These are phyloP conservation scores for Morpho achilles DNA, from an alignment of 2,888 invertebrate species.

Conservation along the genomic window DNA sequence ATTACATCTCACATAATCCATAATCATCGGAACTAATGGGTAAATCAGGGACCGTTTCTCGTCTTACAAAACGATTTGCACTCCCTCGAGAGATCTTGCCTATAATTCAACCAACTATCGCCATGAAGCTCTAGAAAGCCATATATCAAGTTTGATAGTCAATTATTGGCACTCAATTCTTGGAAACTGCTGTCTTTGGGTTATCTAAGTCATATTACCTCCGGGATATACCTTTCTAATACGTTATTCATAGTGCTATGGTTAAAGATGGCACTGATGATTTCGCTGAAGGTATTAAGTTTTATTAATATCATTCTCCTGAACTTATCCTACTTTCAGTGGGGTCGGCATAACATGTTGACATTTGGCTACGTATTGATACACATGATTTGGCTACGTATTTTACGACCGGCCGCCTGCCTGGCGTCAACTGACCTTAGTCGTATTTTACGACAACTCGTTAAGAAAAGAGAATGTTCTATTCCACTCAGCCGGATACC, in stretches of 20 bases:
- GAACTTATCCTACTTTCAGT: too few relatives aligned
- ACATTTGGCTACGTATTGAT: too few relatives aligned
- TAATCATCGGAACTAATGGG: constrained; percentile 7
- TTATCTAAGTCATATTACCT: constrained; percentile 50
- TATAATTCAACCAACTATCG: constrained; percentile 70
- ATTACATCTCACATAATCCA: not conserved
- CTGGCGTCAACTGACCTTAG: too few relatives aligned
- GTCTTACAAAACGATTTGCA: constrained; percentile 43
- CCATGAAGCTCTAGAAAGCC: constrained; percentile 62
- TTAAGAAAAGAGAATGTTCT: too few relatives aligned
- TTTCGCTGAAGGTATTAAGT: too few relatives aligned
- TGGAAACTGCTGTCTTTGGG: constrained; percentile 56
- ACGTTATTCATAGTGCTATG: constrained; percentile 48
- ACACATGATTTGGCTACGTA: too few relatives aligned
- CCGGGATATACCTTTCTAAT: constrained; percentile 49
- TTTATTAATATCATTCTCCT: too few relatives aligned
- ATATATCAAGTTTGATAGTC: constrained; percentile 76
- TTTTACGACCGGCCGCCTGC: too few relatives aligned
- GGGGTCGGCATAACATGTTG: too few relatives aligned
- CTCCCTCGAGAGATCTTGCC: constrained; percentile 51
- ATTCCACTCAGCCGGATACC: too few relatives aligned
- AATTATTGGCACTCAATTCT: constrained; percentile 73
- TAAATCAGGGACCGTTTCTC: constrained; percentile 8
- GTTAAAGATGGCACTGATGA: too few relatives aligned
- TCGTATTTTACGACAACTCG: too few relatives aligned